Evolutionary conservation across 2,113 vertebrate species (phyloP).

Genomic region (Thymallus thymallus): DNA sequence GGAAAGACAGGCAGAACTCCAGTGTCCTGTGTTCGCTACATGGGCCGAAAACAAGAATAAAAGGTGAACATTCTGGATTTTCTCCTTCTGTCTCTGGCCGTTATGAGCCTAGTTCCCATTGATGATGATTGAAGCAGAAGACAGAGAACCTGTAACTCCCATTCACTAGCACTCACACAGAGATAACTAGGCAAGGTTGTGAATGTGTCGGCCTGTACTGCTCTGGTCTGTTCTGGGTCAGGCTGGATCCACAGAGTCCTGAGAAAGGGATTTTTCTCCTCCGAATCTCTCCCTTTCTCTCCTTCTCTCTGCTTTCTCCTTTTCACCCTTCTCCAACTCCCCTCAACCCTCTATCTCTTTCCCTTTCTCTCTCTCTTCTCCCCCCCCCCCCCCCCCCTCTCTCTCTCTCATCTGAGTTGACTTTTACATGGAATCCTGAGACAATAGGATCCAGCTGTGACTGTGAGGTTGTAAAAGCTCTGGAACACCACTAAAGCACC

Average conservation of each 20-base stretch:
- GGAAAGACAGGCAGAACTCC: too few species aligned
- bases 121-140: too few species aligned
- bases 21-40: too few species aligned
- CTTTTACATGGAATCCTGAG: conserved; percentile 50
- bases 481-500: conserved; percentile 68
- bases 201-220: background rate
- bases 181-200: background rate
- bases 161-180: background rate
- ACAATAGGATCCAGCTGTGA: conserved; percentile 72
- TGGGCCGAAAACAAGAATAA: too few species aligned
- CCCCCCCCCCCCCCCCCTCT: conserved; percentile 50
- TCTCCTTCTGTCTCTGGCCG: background rate
- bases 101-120: background rate
- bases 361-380: conserved; percentile 35
- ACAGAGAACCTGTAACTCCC: too few species aligned
- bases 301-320: background rate
- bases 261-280: conserved; percentile 39
- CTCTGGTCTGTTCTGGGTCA: conserved; percentile 20
- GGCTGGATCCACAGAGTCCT: conserved; percentile 28
- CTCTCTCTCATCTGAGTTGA: conserved; percentile 45
- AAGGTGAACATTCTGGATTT: too few species aligned
- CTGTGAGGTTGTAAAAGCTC: conserved; percentile 66
- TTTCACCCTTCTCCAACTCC: conserved; percentile 1
- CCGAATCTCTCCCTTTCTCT: conserved; percentile 12
- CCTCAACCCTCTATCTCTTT: too few species aligned